Conservation (phyloP, 2,888 invertebrate genomes). For the Cryptocheilus praepositus region DNA sequence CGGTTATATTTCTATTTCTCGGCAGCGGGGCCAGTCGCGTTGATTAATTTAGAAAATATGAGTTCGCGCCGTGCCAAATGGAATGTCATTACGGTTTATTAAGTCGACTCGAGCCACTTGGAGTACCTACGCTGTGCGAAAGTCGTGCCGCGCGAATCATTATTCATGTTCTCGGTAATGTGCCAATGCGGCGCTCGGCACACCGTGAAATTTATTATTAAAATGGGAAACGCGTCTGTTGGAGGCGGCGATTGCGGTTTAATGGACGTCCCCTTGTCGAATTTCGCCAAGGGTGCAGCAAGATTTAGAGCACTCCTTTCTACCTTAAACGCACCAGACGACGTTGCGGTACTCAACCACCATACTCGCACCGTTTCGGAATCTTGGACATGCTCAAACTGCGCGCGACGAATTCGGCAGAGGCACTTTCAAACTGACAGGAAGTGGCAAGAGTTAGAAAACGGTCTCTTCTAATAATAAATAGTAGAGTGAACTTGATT, state of each 20-base stretch:
- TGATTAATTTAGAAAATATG: constrained; percentile 1
- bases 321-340: too few species aligned
- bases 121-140: constrained; percentile 16
- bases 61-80: constrained; percentile 9
- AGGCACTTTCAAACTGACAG: too few species aligned
- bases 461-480: too few species aligned
- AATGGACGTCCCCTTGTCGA: constrained; percentile 12
- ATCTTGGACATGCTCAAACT: constrained; percentile 10
- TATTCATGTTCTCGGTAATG: constrained; percentile 6
- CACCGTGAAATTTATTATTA: constrained; percentile 11
- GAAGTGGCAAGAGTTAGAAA: too few species aligned
- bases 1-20: too few species aligned
- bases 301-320: constrained; percentile 5
- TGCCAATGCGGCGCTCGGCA: constrained; percentile 8
- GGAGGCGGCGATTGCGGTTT: constrained; percentile 12
- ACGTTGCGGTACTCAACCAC: neutral
- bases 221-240: neutral
- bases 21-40: too few species aligned
- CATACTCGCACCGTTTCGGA: constrained; percentile 2
- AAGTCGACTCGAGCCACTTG: constrained; percentile 11
- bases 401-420: neutral
- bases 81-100: constrained; percentile 36
- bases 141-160: neutral
- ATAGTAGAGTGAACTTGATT: too few species aligned
- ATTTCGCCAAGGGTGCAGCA: constrained; percentile 11